Conservation (phyloP, 2,113 vertebrate species). For the Siniperca chuatsi region DNA sequence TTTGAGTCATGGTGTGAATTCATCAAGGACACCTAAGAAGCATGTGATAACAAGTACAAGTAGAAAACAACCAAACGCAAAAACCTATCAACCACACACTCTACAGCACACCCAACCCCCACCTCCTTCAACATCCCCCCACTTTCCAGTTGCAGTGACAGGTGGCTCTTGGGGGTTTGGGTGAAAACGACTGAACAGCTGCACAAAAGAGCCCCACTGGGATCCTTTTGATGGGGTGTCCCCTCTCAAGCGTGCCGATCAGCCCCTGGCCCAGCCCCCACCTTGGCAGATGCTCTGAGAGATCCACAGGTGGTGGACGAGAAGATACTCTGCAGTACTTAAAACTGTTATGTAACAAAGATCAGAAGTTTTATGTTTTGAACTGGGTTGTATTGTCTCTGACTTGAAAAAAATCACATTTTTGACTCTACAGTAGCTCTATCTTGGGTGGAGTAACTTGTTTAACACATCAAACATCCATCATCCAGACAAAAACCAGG, state of each 20-base stretch:
- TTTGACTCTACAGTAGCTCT: background rate
- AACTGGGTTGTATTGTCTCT: background rate
- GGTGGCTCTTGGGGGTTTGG: slow-evolving; percentile 82
- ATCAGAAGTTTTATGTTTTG: background rate
- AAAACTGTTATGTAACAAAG: slow-evolving; percentile 45
- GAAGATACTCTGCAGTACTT: slow-evolving; percentile 24
- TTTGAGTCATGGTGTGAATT: slow-evolving; percentile 19
- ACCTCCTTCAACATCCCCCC: slow-evolving; percentile 49
- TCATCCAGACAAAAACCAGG: slow-evolving; percentile 26
- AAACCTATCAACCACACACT: slow-evolving; percentile 19
- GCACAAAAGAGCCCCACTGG: slow-evolving; percentile 83
- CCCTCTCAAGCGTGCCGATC: slow-evolving; percentile 80
- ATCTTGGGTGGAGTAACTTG: slow-evolving; percentile 21
- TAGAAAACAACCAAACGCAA: background rate
- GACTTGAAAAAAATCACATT: background rate
- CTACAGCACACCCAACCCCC: slow-evolving; percentile 57
- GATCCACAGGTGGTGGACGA: slow-evolving; percentile 79
- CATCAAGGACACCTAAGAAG: slow-evolving; percentile 15
- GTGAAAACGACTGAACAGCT: slow-evolving; percentile 82
- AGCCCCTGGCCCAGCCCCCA: slow-evolving; percentile 70
- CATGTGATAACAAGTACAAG: background rate
- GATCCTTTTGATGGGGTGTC: slow-evolving; percentile 73
- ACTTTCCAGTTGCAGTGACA: slow-evolving; percentile 84
- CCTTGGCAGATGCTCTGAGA: slow-evolving; percentile 78
- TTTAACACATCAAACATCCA: slow-evolving; percentile 26